phyloP scores from a whole-genome alignment of 2,113 vertebrate genomes.

The Calidris pygmaea region DNA sequence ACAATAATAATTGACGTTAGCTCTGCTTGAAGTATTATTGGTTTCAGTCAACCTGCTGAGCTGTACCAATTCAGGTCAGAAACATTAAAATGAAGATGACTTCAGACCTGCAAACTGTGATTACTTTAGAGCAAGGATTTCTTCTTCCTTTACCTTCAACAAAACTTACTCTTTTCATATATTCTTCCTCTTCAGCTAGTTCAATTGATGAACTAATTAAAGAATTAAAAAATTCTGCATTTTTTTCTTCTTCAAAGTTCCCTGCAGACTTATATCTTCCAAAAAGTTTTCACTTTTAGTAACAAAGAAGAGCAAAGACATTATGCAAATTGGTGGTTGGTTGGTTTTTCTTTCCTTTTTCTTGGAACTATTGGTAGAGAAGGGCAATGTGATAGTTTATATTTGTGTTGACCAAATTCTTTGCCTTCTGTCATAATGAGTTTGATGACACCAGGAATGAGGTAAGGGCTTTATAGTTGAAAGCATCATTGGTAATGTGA shows the following conservation, averaged over 20 bases:
- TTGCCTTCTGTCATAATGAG: background rate
- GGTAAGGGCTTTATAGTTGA: background rate
- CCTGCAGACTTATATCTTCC: background rate
- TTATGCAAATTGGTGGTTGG: background rate
- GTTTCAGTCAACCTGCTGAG: background rate
- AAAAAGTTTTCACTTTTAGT: background rate
- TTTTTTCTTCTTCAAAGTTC: background rate
- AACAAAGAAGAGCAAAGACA: background rate
- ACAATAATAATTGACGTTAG: background rate
- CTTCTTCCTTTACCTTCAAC: background rate
- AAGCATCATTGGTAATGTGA: background rate
- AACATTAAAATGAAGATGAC: background rate
- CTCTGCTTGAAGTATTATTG: background rate
- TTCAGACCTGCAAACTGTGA: background rate
- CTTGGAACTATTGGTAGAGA: background rate
- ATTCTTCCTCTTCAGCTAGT: background rate
- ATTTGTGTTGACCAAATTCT: background rate
- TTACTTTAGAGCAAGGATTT: background rate
- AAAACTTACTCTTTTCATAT: background rate
- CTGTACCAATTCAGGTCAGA: background rate
- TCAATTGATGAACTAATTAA: background rate
- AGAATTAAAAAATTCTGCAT: background rate
- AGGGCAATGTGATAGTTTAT: background rate
- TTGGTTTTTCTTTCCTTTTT: background rate
- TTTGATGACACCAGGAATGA: background rate